Percentiles rank a stretch among this genome's conserved stretches.
phyloP scores from a whole-genome alignment of 2,888 invertebrate genomes.

The Orthosia gracilis region DNA sequence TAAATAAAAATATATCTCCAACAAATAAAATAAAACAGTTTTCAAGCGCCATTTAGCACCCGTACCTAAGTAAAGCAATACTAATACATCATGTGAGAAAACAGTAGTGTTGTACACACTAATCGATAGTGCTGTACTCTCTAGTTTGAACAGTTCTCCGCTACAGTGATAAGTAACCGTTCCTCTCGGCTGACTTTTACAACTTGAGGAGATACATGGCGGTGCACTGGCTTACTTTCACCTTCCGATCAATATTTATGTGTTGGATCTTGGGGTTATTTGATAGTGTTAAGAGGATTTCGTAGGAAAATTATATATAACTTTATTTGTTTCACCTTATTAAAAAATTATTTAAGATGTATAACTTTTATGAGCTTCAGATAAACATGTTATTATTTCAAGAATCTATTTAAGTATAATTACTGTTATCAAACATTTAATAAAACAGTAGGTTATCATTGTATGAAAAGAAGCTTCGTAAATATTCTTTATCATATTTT shows the following conservation, averaged over 20 bases:
- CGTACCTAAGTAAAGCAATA: constrained; percentile 28
- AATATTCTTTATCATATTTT: background rate
- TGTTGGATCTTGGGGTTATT: background rate
- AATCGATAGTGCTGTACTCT: constrained; percentile 48
- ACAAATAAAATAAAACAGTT: constrained; percentile 39
- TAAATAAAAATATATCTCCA: background rate
- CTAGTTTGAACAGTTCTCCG: constrained; percentile 36
- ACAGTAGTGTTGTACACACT: constrained; percentile 47
- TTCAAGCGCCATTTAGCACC: constrained; percentile 37
- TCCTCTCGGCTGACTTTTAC: constrained; percentile 58
- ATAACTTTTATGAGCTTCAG: background rate
- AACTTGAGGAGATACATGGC: constrained; percentile 55
- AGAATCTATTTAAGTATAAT: background rate
- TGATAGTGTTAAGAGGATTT: background rate
- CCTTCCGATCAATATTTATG: constrained; percentile 36
- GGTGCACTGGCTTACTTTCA: constrained; percentile 54
- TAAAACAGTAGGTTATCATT: background rate
- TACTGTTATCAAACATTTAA: background rate
- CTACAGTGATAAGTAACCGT: constrained; percentile 53
- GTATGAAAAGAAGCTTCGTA: background rate
- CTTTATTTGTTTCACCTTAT: no score
- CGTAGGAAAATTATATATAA: no score
- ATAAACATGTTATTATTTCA: background rate
- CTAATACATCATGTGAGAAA: constrained; percentile 50
- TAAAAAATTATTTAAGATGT: background rate